Base-by-base conservation (phyloP, 1,140 invertebrate genomes). In the Drosophila lowei region DNA sequence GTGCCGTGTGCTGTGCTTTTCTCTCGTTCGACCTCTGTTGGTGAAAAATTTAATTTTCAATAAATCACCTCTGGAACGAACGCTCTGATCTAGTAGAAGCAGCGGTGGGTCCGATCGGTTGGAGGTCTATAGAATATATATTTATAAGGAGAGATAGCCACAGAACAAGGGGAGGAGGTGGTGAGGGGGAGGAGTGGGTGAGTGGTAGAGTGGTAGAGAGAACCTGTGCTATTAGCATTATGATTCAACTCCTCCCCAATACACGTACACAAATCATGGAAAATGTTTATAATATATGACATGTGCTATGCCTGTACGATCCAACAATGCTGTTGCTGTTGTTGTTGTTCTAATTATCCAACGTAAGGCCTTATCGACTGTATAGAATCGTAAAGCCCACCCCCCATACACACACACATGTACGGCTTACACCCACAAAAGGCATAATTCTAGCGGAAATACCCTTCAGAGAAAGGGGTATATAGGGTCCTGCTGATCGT, bases 41-140 rank as follows among this genome's bases (percentile, higher is more conserved):
- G 63, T 53, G 58, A 65, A 77, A 80, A 72, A 80, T 88, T 89
- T 85, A 84, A 89, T 89, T 89, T 85, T 80, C 79, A 77, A 79
- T 85, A 89, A 85, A 74, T 89, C 84, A 89, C 66, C 16, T 53
- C 25, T 8, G 7, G 30, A 34, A 13, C 34, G 34, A 13, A 38
- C 34, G 34, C 34, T 38, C 59, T 84, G 77, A 67, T 72, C 70
- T 77, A 77, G 64, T 79, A 64, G 63, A 75, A 83, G 79, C 79
- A 77, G 73, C 79, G 55, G 71, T 65, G 56, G 65, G 23, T 66
- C 65, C 34, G 61, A 62, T 47, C 61, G 28, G 23, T 43, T 30
- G 59, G 16, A 38, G 59, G 53, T 60, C 60, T 34, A 6, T 48
- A 54, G 23, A 49, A 11, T 38, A 38, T 58, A 34, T 30, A 47